Base-by-base conservation (phyloP, 2,888 invertebrate genomes). In the Tetanocera ferruginea region DNA sequence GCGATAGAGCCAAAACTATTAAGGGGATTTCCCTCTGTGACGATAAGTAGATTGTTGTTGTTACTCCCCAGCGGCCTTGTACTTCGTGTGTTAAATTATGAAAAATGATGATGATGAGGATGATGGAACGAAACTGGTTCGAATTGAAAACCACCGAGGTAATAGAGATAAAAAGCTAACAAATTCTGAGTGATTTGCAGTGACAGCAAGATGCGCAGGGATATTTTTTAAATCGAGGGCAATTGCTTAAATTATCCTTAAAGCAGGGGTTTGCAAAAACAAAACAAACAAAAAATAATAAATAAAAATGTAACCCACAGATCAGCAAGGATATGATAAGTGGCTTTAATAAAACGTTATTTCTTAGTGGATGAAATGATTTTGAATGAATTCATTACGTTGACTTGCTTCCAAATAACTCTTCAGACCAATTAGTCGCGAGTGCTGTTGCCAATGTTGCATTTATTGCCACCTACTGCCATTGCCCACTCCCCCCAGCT, bases 281-380 rank as follows among this genome's bases (percentile, higher is more conserved):
- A 23, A 25, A n/a, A 23, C 19, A 55, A 57, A 5, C n/a, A 51
- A 55, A 57, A 5, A 11, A 51, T 31, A 28, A 14, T 37, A 31
- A 60, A 60, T 73, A 17, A 34, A 2, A 66, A 51, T 19, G 11
- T 28, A 31, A 28, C 67, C 57, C 23, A 3, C 8, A 66, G 66
- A 76, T 55, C 57, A 69, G 28, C 51, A 76, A 37, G 34, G 67
- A 64, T 67, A 74, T 75, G 76, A 73, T 76, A 78, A 52, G 76
- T 73, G 73, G 76, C 73, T 78, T 74, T 71, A 43, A 43, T 55
- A 23, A 19, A 55, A n/a, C 19, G 19, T 55, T n/a, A n/a, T 55
- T 23, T 55, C n/a, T 78, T 78, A 71, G 71, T 64, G 25, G 25
- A 60, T 60, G 55, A 76, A 76, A 78, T 76, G 76, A 71, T 78